Percentiles rank a stretch among this genome's conserved stretches.
Conservation (phyloP, 2,113 vertebrate genomes). For the Hyla sarda region DNA sequence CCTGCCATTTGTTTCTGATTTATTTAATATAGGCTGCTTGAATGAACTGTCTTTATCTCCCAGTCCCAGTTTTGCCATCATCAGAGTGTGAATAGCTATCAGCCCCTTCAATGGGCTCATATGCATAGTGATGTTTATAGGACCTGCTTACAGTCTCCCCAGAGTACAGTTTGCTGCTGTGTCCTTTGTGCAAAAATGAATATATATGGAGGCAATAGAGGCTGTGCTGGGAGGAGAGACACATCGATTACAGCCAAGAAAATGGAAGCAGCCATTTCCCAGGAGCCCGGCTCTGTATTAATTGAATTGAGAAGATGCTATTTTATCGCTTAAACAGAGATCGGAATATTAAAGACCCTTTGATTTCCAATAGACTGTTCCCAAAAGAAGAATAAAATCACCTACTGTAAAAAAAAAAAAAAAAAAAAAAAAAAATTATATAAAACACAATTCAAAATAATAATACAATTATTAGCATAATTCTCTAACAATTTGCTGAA, state of each 20-base stretch:
- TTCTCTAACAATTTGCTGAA: no score
- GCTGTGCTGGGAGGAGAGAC: slow-evolving; percentile 27
- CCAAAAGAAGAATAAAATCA: neutral
- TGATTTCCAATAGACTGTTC: neutral
- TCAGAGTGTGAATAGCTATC: slow-evolving; percentile 51
- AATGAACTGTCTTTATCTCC: slow-evolving; percentile 55
- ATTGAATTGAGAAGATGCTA: slow-evolving; percentile 14
- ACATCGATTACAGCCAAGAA: slow-evolving; percentile 45
- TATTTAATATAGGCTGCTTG: slow-evolving; percentile 42
- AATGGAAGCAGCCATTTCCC: slow-evolving; percentile 25
- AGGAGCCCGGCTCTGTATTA: slow-evolving; percentile 35
- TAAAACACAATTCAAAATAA: neutral
- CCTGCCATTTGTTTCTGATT: slow-evolving; percentile 33
- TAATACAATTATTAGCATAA: neutral
- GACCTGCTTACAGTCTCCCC: slow-evolving; percentile 46
- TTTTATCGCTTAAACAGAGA: slow-evolving; percentile 12
- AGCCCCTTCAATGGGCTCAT: slow-evolving; percentile 30
- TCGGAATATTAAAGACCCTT: slow-evolving; percentile 8
- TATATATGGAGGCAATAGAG: slow-evolving; percentile 56
- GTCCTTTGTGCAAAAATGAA: slow-evolving; percentile 33
- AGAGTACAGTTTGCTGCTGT: slow-evolving; percentile 44
- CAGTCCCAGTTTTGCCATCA: slow-evolving; percentile 43
- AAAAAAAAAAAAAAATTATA: neutral
- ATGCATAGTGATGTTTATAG: slow-evolving; percentile 55
- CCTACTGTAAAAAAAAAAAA: neutral